Evolutionary conservation across 2,113 vertebrate genomes (phyloP).

Genomic region (Dermatemys mawii): DNA sequence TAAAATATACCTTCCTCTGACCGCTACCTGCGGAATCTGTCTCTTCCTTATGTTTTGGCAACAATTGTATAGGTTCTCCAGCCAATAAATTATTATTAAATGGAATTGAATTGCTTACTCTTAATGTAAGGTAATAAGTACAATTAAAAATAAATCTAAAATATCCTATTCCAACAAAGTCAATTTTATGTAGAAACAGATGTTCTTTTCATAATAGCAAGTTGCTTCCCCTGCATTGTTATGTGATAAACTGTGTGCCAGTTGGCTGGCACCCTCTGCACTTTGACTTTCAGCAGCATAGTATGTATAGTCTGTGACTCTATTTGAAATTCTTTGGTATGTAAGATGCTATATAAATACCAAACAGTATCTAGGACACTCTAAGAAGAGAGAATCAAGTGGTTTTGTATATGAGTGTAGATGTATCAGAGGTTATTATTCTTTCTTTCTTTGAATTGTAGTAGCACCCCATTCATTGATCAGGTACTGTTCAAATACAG

Average conservation of each 20-base stretch:
- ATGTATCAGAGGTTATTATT: not conserved
- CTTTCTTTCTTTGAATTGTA: not conserved
- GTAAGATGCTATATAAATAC: not conserved
- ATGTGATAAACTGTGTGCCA: not conserved
- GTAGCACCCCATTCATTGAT: not conserved
- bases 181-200: not conserved
- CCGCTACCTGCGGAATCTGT: not conserved
- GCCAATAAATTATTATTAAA: not conserved
- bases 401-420: not conserved
- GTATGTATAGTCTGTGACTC: not conserved
- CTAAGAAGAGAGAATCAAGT: not conserved
- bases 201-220: not conserved
- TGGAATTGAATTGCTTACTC: not conserved
- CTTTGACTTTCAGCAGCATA: not conserved
- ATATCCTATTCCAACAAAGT: rapidly evolving
- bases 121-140: not conserved
- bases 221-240: not conserved
- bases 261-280: not conserved
- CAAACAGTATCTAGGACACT: not conserved
- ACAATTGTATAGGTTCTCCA: not conserved
- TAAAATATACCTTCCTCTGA: not conserved
- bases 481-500: not conserved
- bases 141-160: rapidly evolving
- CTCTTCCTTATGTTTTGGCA: not conserved
- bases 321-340: not conserved